Base-by-base conservation (phyloP, 2,113 vertebrate genomes). In the Panurus biarmicus region DNA sequence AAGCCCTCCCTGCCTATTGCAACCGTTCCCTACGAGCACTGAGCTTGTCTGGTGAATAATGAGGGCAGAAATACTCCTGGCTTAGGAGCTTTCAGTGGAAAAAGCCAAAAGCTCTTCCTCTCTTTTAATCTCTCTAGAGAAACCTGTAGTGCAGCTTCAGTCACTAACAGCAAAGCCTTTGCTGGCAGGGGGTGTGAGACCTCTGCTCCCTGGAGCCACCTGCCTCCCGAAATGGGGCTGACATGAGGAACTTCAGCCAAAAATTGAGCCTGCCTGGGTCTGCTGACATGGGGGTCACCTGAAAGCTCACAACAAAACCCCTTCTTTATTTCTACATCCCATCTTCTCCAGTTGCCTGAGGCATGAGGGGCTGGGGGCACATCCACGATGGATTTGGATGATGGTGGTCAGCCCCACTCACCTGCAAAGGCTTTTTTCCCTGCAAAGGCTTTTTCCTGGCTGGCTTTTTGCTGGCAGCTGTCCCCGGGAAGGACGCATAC, bases 141-240 rank as follows among this genome's bases (percentile, higher is more conserved):
- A 85, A 80, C 67, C 56, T 67, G n/a, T 47, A 80, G 85, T 6
- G 48, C 79, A 95, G 90, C 85, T 95, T 85, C 79, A 83, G 58
- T 36, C 64, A 50, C 93, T 85, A 79, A 90, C 77, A 87, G 88
- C 72, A 58, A 85, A 83, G 33, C 33, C 82, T 94, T 48, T 76
- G 33, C 78, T 70, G 15, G 62, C 51, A 40, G 60, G 17, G 28
- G 28, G 40, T 35, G 66, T 19, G 78, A 73, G 69, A 69, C 50
- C 38, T 79, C 74, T 85, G 58, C 44, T 86, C 78, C 54, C 66
- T 38, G 62, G 40, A 75, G 35, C 92, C 31, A 5, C 50, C 48
- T 61, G 45, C 64, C 64, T 80, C 42, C 66, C 7, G 4, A 29
- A 74, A 10, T 4, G 50, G 13, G 3, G 22, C 13, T 48, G 53